phyloP scores from a whole-genome alignment of 1,140 invertebrate species.

The Drosophila nannoptera region DNA sequence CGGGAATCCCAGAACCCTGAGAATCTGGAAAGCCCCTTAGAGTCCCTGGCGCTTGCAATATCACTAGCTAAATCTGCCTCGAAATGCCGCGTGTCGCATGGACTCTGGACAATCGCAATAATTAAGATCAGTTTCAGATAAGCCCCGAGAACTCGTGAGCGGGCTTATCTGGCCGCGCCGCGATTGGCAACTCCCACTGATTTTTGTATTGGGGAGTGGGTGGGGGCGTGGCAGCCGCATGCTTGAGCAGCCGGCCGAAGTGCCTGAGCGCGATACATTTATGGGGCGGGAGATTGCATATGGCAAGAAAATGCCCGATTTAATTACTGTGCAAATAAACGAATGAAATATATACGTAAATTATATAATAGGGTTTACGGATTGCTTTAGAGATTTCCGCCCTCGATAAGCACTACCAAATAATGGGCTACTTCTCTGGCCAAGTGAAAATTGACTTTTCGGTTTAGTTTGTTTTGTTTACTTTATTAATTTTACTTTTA shows the following conservation, averaged over 20 bases:
- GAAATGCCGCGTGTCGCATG: not conserved
- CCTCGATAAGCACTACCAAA: not conserved
- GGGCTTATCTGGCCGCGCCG: slow-evolving; percentile 10
- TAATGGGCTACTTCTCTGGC: not conserved
- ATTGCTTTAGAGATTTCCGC: not conserved
- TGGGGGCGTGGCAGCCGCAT: not conserved
- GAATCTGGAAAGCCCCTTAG: too few species aligned
- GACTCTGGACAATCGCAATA: not conserved
- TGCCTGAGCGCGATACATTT: not conserved
- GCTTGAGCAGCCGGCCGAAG: not conserved
- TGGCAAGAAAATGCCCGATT: not conserved
- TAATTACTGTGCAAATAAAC: not conserved
- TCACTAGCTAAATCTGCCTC: not conserved
- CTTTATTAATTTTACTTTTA: slow-evolving; percentile 38
- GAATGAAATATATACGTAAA: too few species aligned
- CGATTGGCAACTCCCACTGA: slow-evolving; percentile 13
- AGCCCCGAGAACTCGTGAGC: slow-evolving; percentile 14
- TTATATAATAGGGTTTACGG: not conserved
- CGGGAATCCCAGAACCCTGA: too few species aligned
- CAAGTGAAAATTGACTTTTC: not conserved
- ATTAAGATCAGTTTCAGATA: slow-evolving; percentile 7
- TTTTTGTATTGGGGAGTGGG: not conserved
- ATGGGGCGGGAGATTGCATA: not conserved
- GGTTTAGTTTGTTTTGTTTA: slow-evolving; percentile 20
- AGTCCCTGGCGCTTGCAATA: not conserved